Base-by-base conservation (phyloP, 2,113 vertebrate species). In the Oenanthe melanoleuca region DNA sequence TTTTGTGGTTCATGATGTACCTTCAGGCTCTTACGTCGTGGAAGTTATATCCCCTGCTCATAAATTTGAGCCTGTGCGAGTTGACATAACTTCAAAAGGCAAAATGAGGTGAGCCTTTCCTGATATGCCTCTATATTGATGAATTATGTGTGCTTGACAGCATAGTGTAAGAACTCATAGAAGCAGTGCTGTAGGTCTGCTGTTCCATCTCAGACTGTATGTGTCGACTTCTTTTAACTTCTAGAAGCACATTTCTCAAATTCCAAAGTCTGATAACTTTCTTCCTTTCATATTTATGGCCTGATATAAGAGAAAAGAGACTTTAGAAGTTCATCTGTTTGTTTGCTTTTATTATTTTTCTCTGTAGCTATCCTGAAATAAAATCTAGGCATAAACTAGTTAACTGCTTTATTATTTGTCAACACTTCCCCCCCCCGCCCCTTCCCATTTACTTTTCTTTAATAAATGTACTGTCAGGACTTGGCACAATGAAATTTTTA, bases 41-140 rank as follows among this genome's bases (percentile, higher is more conserved):
- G 99, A 99, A 97, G 96, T 99, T 73, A 96, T 99, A 93, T 99
- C 98, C 25, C 99, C 99, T 47, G 98, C 98, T 53, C 99, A 98
- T 80, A 99, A 98, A 93, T 99, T 99, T 97, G 99, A 99, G 55
- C 98, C 99, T 0, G 98, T 99, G 44, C 98, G 99, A 96, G 99
- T 99, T n/a, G 99, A 99, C 95, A 99, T 99, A 89, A 99, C 99
- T 72, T 99, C 99, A 83, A 99, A 99, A 97, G 99, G 99, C 53
- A 99, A 99, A 98, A 99, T 99, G 99, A 99, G 99, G 99, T 99
- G 95, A 98, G 95, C 17, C 14, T 57, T 77, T 70, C 28, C 20
- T 72, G 34, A 60, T 95, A 45, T 83, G 25, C 85, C 82, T 92
- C 78, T 88, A 20, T 44, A 18, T 23, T 74, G 37, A 28, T 57